Percentiles rank a stretch among this genome's conserved stretches.
Conservation (phyloP, 1,140 invertebrate species). For the Eriocheir sinensis region DNA sequence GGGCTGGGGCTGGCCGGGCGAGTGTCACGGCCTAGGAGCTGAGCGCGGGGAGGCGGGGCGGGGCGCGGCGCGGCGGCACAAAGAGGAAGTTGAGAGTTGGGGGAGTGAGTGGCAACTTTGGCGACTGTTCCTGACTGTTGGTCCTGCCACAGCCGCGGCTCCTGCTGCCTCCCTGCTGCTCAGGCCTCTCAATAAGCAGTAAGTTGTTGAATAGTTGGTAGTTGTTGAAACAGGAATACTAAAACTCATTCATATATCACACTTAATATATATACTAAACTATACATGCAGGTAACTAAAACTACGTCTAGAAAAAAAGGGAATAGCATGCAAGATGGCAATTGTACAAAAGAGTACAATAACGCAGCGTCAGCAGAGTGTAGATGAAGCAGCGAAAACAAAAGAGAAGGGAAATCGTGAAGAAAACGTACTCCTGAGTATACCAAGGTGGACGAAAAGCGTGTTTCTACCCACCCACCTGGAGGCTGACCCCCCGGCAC, state of each 20-base stretch:
- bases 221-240: no score
- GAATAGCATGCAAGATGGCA: no score
- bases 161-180: not conserved
- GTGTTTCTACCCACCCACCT: not conserved
- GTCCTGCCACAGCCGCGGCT: not conserved
- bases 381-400: not conserved
- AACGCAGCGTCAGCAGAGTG: not conserved
- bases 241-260: not conserved
- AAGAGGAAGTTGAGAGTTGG: not conserved
- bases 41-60: no score
- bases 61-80: not conserved
- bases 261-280: not conserved
- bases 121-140: not conserved
- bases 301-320: not conserved
- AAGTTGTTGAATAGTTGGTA: no score
- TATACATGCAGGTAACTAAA: no score
- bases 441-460: no score
- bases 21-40: no score
- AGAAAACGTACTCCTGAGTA: no score
- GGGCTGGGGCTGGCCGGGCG: no score
- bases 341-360: no score
- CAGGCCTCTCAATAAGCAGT: not conserved
- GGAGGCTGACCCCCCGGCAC: constrained; percentile 47
- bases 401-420: not conserved
- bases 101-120: no score